These are phyloP conservation scores for Characodon lateralis DNA, from an alignment of 2,797 vertebrate genomes.

Conservation along the genomic window DNA sequence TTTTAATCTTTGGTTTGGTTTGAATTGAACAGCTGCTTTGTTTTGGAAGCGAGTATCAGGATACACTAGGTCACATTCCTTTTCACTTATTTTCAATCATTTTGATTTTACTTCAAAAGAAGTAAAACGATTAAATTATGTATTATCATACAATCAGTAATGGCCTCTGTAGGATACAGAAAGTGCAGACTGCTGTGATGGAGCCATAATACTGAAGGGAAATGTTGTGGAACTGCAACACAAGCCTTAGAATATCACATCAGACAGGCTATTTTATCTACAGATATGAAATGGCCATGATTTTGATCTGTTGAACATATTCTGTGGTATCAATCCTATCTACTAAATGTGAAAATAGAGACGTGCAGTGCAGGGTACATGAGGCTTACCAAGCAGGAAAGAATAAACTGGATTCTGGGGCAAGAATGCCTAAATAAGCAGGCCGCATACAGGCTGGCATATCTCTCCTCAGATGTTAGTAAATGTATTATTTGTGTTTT, in stretches of 20 bases:
- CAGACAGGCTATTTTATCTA: slow-evolving; percentile 27
- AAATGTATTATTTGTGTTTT: slow-evolving; percentile 7
- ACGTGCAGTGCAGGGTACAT: slow-evolving; percentile 8
- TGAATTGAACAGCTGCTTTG: not conserved
- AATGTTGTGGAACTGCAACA: slow-evolving; percentile 56
- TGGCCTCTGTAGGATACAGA: slow-evolving; percentile 22
- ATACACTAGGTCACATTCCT: too few relatives aligned
- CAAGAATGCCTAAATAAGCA: slow-evolving; percentile 35
- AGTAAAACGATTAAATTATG: not conserved
- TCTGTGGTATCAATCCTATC: slow-evolving; percentile 28
- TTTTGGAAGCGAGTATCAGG: not conserved
- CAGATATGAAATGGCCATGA: slow-evolving; percentile 33
- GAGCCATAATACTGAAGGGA: slow-evolving; percentile 45
- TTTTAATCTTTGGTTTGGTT: not conserved
- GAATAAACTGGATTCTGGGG: slow-evolving; percentile 34
- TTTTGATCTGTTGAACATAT: slow-evolving; percentile 21
- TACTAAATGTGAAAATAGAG: slow-evolving; percentile 37
- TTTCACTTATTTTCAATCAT: not conserved
- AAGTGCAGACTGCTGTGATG: slow-evolving; percentile 22
- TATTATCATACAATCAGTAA: slow-evolving; percentile 20
- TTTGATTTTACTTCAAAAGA: not conserved
- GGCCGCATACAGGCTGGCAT: slow-evolving; percentile 25
- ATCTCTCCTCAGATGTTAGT: slow-evolving; percentile 18
- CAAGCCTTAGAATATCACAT: slow-evolving; percentile 33
- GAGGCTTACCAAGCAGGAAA: slow-evolving; percentile 16